phyloP scores from a whole-genome alignment of 2,797 vertebrate genomes.

The Triplophysa bombifrons region DNA sequence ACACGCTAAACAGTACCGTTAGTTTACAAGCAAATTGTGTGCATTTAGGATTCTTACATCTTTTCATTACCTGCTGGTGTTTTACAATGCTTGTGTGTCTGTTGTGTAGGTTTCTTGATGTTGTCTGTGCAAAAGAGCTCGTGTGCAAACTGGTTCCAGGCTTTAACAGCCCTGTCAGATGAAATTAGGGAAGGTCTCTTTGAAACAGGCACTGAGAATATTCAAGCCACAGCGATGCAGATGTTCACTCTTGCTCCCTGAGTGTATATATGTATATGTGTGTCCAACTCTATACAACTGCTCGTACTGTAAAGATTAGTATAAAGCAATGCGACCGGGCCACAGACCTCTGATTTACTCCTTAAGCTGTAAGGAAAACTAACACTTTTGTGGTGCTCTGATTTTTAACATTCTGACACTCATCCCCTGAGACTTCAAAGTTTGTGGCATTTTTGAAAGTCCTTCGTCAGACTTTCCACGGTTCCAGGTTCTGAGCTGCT shows the following conservation, averaged over 20 bases:
- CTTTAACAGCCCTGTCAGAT: slow-evolving; percentile 76
- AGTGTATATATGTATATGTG: slow-evolving; percentile 43
- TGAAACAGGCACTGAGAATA: slow-evolving; percentile 66
- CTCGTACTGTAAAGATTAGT: not conserved
- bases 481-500: slow-evolving; percentile 14
- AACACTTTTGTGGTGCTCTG: not conserved
- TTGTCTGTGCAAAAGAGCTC: slow-evolving; percentile 12
- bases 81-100: not conserved
- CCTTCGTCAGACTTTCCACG: not conserved
- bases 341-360: not conserved
- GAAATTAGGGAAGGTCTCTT: slow-evolving; percentile 77
- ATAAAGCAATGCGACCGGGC: not conserved
- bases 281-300: slow-evolving; percentile 13
- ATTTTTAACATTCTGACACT: not conserved
- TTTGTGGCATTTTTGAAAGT: slow-evolving; percentile 18
- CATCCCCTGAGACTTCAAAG: not conserved
- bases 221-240: slow-evolving; percentile 64
- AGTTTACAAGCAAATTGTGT: too few species aligned
- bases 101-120: not conserved
- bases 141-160: slow-evolving; percentile 31
- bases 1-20: too few species aligned
- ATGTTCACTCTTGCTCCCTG: slow-evolving; percentile 56
- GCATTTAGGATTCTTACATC: too few species aligned
- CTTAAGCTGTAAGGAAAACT: not conserved
- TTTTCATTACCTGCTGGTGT: too few species aligned